phyloP scores from a whole-genome alignment of 2,113 vertebrate species.

The Triplophysa rosa region DNA sequence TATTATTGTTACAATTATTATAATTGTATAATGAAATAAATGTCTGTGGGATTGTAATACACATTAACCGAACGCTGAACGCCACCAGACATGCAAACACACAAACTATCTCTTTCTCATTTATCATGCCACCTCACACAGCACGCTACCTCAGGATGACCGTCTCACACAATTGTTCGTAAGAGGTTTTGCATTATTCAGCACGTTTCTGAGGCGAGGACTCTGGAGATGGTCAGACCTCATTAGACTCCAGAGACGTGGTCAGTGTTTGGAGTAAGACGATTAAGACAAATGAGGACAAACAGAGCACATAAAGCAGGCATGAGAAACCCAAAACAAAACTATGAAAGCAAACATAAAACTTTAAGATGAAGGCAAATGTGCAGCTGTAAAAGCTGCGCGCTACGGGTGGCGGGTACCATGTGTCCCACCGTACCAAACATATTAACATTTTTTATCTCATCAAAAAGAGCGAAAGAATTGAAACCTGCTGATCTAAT shows the following conservation, averaged over 20 bases:
- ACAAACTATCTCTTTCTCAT: neutral
- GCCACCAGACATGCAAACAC: neutral
- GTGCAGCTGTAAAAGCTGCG: slow-evolving; percentile 43
- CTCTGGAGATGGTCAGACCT: slow-evolving; percentile 35
- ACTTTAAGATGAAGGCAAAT: slow-evolving; percentile 2
- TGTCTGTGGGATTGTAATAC: neutral
- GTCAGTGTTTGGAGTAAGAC: slow-evolving; percentile 55
- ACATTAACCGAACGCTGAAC: neutral
- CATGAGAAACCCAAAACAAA: slow-evolving; percentile 24
- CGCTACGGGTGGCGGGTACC: slow-evolving; percentile 20
- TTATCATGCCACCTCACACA: slow-evolving; percentile 1
- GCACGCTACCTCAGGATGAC: slow-evolving; percentile 24
- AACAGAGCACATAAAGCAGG: neutral
- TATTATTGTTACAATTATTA: too few relatives aligned
- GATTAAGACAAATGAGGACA: slow-evolving; percentile 53
- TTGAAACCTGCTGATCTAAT: neutral
- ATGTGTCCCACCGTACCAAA: neutral
- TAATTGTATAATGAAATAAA: too few relatives aligned
- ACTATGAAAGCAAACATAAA: slow-evolving; percentile 33
- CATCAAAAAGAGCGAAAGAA: too few relatives aligned
- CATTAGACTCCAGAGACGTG: slow-evolving; percentile 52
- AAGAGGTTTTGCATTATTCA: slow-evolving; percentile 63
- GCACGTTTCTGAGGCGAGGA: slow-evolving; percentile 29
- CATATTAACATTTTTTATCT: neutral
- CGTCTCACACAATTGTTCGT: slow-evolving; percentile 40